Percentiles rank a stretch among this genome's conserved stretches.
phyloP scores from a whole-genome alignment of 2,113 vertebrate species.

The Eclectus roratus region DNA sequence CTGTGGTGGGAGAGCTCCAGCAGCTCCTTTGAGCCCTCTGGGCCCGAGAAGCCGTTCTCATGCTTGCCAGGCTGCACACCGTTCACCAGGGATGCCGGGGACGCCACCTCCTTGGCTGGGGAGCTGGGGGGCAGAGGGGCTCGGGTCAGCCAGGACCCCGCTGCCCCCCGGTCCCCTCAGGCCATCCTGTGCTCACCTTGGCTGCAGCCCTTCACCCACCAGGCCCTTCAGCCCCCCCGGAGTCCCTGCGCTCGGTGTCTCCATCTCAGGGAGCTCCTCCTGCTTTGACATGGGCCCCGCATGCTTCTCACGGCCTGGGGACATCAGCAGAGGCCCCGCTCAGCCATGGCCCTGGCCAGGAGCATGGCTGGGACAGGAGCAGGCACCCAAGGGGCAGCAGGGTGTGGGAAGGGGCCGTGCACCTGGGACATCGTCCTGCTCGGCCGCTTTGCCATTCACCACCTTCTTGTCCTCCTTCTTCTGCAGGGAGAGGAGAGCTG shows the following conservation, averaged over 20 bases:
- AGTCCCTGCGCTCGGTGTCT: background rate
- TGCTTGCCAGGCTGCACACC: constrained; percentile 84
- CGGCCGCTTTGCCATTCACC: constrained; percentile 77
- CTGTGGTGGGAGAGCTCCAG: constrained; percentile 79
- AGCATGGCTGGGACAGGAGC: constrained; percentile 31
- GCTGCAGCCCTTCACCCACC: constrained; percentile 53
- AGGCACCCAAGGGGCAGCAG: background rate
- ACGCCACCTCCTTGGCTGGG: constrained; percentile 51
- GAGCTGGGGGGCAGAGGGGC: constrained; percentile 59
- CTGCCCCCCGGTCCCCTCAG: rapidly evolving
- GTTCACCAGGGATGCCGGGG: constrained; percentile 76
- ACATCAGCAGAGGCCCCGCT: rapidly evolving
- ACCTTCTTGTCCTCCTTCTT: constrained; percentile 78
- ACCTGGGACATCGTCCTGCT: constrained; percentile 63
- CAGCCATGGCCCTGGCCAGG: background rate
- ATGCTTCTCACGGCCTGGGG: constrained; percentile 44
- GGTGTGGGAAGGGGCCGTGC: constrained; percentile 2
- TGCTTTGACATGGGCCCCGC: constrained; percentile 19
- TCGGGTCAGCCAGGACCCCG: background rate
- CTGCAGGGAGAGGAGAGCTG: constrained; percentile 58
- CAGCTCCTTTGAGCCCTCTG: constrained; percentile 75
- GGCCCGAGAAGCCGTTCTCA: constrained; percentile 86
- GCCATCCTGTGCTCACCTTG: background rate
- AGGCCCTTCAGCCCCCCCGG: background rate
- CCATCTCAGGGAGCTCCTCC: constrained; percentile 57